Conservation (phyloP, 2,113 vertebrate genomes). For the Cryptomyrus ogoouensis region DNA sequence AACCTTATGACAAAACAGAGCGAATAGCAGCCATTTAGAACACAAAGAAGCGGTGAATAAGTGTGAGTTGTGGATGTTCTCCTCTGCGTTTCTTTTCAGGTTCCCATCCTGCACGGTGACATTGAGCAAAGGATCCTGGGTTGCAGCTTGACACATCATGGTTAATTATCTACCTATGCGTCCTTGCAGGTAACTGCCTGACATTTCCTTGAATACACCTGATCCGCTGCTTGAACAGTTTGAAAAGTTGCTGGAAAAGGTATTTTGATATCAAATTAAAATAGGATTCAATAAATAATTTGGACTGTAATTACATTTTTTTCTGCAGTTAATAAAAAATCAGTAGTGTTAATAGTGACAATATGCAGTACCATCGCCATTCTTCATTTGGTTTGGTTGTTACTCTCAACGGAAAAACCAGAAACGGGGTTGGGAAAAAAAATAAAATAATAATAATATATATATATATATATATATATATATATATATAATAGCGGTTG, state of each 20-base stretch:
- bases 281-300: background rate
- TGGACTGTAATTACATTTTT: background rate
- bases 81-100: too few species aligned
- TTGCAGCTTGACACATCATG: too few species aligned
- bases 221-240: background rate
- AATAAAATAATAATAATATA: too few species aligned
- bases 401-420: background rate
- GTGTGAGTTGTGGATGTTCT: too few species aligned
- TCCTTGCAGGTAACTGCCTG: background rate
- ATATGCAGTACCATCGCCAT: background rate
- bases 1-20: too few species aligned
- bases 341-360: background rate
- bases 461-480: too few species aligned
- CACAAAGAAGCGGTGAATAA: too few species aligned
- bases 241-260: background rate
- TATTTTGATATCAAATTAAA: background rate
- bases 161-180: background rate
- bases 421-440: too few species aligned
- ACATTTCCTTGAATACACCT: background rate
- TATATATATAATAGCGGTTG: too few species aligned
- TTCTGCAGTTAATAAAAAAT: background rate
- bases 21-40: too few species aligned
- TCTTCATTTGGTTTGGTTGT: background rate
- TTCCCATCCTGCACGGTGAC: too few species aligned
- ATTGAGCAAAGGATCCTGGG: too few species aligned